Evolutionary conservation across 2,113 vertebrate species (phyloP), one percentile per base, ranked within the genome.

Genomic region (Cottus gobio): DNA sequence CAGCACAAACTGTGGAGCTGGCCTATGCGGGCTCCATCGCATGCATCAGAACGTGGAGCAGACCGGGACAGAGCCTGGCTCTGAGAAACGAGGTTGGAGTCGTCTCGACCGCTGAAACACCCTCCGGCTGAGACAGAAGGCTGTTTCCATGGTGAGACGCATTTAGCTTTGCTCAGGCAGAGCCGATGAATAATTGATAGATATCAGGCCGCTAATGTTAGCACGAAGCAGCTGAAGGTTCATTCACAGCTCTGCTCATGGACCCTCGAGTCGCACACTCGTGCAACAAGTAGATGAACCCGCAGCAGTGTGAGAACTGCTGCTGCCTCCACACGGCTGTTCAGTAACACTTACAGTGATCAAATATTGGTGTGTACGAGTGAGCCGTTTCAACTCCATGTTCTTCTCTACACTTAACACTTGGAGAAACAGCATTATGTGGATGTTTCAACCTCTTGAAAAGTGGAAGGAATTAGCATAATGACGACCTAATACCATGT

Each of bases 171-270:
- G 79, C 82, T 85, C 79, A 58, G 70, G 77, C 88, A 73, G 77
- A 85, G 89, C 73, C 72, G 87, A 70, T 95, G 89, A 94, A 95
- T 95, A 91, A 95, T 94, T 94, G 70, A 95, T 90, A 83, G 72
- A 85, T 81, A 85, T 87, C 82, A 78, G 78, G 73, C 67, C 66
- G 24, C 91, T 90, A 90, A 90, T 86, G 91, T 93, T 92, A 92
- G 90, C 78, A 80, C 75, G 84, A 84, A 85, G 62, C 86, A 77
- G 86, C 83, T 85, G 68, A 89, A 91, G 89, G 89, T 91, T 88
- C 85, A 90, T 80, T 87, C 24, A 65, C 78, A 58, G 70, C 64
- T 18, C 56, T 36, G 76, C 79, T 73, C 22, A 2, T 28, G 16
- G 39, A 70, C 75, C 78, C 48, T 44, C 54, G 50, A 46, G 77